These are phyloP conservation scores for Netelia fuscicornis DNA, from an alignment of 2,888 invertebrate genomes.

Conservation along the genomic window DNA sequence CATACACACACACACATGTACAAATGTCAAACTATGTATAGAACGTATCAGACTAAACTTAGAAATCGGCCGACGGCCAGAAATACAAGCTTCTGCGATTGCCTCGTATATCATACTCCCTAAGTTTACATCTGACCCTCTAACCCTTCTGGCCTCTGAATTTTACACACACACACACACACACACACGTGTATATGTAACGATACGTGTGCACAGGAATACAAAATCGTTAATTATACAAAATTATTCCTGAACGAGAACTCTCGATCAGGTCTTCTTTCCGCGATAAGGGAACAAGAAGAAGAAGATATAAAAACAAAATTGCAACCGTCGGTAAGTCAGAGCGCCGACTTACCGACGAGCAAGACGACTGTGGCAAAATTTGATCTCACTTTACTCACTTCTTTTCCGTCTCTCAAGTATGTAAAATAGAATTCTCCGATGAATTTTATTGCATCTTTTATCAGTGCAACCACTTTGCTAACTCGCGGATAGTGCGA, in stretches of 20 bases:
- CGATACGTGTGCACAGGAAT: neutral
- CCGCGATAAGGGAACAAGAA: neutral
- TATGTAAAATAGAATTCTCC: neutral
- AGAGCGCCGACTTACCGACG: neutral
- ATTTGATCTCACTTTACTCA: neutral
- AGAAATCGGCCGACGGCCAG: constrained; percentile 80
- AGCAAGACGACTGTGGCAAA: neutral
- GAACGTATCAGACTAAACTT: constrained; percentile 78
- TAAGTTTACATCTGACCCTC: constrained; percentile 65
- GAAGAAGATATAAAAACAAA: neutral
- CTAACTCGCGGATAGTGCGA: neutral
- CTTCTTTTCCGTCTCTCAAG: neutral
- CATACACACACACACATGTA: constrained; percentile 16
- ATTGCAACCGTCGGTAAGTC: neutral
- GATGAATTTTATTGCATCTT: neutral
- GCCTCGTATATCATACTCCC: constrained; percentile 51
- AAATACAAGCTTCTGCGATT: constrained; percentile 72
- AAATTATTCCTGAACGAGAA: too few species aligned
- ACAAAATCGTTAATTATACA: too few species aligned
- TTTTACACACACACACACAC: constrained; percentile 18
- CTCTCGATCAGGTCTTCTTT: neutral
- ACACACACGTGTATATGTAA: neutral
- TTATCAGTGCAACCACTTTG: neutral
- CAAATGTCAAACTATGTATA: constrained; percentile 82
- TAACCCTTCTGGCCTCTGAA: constrained; percentile 53